phyloP scores from a whole-genome alignment of 2,113 vertebrate genomes.

The Ifrita kowaldi region DNA sequence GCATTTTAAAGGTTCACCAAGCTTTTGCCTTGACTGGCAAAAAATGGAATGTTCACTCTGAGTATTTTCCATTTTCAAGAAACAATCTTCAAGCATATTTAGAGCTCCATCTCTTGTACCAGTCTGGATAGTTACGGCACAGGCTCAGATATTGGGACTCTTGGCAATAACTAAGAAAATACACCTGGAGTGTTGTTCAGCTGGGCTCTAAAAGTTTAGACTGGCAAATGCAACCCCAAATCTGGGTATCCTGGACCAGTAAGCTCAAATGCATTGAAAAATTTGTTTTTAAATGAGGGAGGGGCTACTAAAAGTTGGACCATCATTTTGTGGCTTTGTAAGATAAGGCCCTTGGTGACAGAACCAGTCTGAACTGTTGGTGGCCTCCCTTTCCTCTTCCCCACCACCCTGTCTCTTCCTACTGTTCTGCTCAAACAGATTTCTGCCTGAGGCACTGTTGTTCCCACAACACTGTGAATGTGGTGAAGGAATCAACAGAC shows the following conservation, averaged over 20 bases:
- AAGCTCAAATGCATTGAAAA: neutral
- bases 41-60: neutral
- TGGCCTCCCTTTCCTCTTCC: neutral
- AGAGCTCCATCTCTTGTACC: neutral
- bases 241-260: neutral
- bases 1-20: neutral
- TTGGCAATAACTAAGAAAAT: neutral
- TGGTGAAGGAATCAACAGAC: neutral
- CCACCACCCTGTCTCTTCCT: accelerated
- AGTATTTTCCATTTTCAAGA: neutral
- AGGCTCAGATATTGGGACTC: neutral
- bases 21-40: neutral
- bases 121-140: accelerated
- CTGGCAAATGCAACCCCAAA: neutral
- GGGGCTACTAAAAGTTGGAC: neutral
- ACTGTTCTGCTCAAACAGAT: neutral
- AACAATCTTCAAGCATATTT: neutral
- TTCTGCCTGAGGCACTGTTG: neutral
- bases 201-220: neutral
- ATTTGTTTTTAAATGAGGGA: neutral
- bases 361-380: accelerated
- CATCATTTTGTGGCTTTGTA: neutral
- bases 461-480: neutral
- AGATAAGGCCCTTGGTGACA: neutral
- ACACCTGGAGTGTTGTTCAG: neutral